Conservation (phyloP, 2,888 invertebrate species). For the Augiades crinisus region DNA sequence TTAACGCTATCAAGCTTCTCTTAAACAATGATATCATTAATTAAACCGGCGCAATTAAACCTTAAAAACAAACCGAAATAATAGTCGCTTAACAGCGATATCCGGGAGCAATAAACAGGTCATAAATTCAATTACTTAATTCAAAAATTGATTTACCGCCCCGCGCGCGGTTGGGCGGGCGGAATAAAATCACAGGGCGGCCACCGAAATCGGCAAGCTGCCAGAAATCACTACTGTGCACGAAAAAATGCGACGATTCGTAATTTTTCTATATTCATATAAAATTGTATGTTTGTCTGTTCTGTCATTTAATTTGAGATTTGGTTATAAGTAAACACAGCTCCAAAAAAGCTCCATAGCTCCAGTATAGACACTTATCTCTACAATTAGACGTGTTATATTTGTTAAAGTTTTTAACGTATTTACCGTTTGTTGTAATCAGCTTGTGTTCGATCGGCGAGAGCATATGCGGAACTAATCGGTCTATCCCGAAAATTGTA, state of each 20-base stretch:
- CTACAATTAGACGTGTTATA: too few species aligned
- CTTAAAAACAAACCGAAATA: conserved; percentile 28
- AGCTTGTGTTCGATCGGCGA: too few species aligned
- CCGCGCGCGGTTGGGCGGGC: conserved; percentile 45
- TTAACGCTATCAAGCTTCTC: background rate
- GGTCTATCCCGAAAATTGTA: too few species aligned
- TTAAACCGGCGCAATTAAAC: background rate
- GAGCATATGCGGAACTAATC: too few species aligned
- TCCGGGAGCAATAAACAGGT: conserved; percentile 71
- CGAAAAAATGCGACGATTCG: background rate
- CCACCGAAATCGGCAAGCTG: background rate
- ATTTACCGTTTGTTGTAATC: too few species aligned
- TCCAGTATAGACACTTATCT: too few species aligned
- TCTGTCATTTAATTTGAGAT: too few species aligned
- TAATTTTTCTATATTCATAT: background rate
- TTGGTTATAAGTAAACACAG: too few species aligned
- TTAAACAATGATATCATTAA: background rate
- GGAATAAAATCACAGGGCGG: conserved; percentile 1
- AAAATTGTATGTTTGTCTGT: background rate
- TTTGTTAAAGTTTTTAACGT: too few species aligned
- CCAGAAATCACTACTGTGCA: conserved; percentile 2
- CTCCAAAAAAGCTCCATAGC: too few species aligned
- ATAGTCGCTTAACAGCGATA: conserved; percentile 67
- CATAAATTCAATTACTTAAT: conserved; percentile 78
- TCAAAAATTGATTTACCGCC: conserved; percentile 72